These are phyloP conservation scores for Galerucella calmariensis DNA, from an alignment of 2,888 invertebrate genomes.

Conservation along the genomic window DNA sequence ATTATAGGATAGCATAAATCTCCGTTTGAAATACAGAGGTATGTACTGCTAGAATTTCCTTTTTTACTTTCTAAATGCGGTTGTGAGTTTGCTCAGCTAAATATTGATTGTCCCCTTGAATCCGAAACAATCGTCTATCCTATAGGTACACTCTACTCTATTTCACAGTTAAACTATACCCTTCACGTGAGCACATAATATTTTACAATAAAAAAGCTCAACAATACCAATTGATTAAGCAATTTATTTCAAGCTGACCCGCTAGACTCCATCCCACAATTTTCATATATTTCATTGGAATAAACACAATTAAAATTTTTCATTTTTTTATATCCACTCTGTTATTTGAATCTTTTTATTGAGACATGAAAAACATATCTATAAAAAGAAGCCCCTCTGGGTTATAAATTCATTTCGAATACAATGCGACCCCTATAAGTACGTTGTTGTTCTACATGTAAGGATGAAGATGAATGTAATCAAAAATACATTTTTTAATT, in stretches of 20 bases:
- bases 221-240: not conserved
- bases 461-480: conserved; percentile 42
- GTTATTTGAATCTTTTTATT: conserved; percentile 13
- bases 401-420: conserved; percentile 34
- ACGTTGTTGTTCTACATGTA: conserved; percentile 37
- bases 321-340: conserved; percentile 11
- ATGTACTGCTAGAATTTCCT: too few species aligned
- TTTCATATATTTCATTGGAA: not conserved
- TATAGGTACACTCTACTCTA: too few species aligned
- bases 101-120: too few species aligned
- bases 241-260: not conserved
- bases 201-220: too few species aligned
- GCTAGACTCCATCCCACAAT: not conserved
- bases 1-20: too few species aligned
- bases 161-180: too few species aligned
- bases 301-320: conserved; percentile 11
- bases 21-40: too few species aligned
- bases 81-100: too few species aligned
- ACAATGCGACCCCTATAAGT: conserved; percentile 42
- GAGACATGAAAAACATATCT: conserved; percentile 26
- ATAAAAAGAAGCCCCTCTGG: conserved; percentile 35
- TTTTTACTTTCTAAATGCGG: too few species aligned
- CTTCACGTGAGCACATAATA: too few species aligned
- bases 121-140: too few species aligned
- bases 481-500: conserved; percentile 50